Conservation (phyloP, 2,113 vertebrate genomes). For the Syngnathus typhle region DNA sequence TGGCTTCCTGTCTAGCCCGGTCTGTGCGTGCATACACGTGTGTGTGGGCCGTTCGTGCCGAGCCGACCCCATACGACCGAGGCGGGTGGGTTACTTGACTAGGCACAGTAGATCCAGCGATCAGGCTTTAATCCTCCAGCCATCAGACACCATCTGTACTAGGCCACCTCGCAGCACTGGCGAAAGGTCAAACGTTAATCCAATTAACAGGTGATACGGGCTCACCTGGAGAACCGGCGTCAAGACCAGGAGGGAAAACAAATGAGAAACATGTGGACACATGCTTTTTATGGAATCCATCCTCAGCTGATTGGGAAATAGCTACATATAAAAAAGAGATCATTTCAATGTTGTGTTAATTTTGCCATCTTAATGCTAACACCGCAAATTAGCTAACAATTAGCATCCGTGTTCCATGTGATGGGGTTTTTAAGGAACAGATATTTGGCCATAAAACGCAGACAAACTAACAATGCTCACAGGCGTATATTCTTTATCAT, state of each 20-base stretch:
- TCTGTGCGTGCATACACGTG: slow-evolving; percentile 5
- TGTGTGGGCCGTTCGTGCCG: slow-evolving; percentile 8
- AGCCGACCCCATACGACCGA: slow-evolving; percentile 1
- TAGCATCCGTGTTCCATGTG: too few species aligned
- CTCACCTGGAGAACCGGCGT: slow-evolving; percentile 20
- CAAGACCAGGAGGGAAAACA: neutral
- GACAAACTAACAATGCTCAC: too few species aligned
- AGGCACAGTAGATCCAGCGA: slow-evolving; percentile 45
- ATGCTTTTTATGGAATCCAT: neutral
- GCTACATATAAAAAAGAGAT: too few species aligned
- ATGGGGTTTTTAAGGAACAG: too few species aligned
- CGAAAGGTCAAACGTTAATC: slow-evolving; percentile 44
- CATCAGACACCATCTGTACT: slow-evolving; percentile 44
- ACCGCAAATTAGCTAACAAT: too few species aligned
- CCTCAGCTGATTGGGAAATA: neutral
- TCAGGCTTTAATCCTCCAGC: slow-evolving; percentile 50
- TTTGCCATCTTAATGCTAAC: too few species aligned
- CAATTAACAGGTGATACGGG: slow-evolving; percentile 34
- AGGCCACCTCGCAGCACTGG: slow-evolving; percentile 17
- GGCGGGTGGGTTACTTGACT: slow-evolving; percentile 41
- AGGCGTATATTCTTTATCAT: too few species aligned
- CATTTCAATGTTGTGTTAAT: too few species aligned
- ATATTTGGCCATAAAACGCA: too few species aligned
- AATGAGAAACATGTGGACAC: neutral
- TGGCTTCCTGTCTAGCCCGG: slow-evolving; percentile 25